A percentile compares a stretch with the other conserved stretches of the same genome.
phyloP scores from a whole-genome alignment of 2,113 vertebrate genomes.

The Gymnarchus niloticus region DNA sequence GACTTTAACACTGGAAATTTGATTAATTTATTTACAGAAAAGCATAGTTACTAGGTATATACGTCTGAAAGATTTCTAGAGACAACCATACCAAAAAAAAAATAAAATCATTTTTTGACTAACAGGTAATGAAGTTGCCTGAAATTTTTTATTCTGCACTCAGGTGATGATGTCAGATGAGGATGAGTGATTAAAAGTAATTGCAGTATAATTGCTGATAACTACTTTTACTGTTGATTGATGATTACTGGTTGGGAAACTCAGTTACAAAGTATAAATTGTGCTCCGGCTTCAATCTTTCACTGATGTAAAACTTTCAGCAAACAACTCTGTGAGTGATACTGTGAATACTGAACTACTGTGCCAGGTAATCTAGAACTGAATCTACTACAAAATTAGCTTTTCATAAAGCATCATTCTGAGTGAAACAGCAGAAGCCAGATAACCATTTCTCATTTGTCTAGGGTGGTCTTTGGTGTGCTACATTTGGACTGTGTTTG shows the following conservation, averaged over 20 bases:
- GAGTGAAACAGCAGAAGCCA: neutral
- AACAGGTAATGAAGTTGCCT: neutral
- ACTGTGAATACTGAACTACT: neutral
- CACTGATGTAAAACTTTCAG: neutral
- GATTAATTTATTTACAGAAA: neutral
- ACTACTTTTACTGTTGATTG: neutral
- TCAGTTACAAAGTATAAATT: neutral
- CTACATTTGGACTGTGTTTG: neutral
- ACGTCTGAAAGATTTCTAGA: neutral
- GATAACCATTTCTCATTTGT: neutral
- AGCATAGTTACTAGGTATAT: neutral
- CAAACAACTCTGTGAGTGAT: neutral
- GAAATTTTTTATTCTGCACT: neutral
- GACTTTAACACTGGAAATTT: neutral
- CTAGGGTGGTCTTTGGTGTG: neutral
- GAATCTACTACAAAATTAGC: neutral
- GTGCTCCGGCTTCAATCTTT: neutral
- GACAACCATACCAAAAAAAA: neutral
- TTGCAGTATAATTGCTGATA: constrained; percentile 7
- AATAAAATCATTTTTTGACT: neutral
- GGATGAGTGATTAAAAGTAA: constrained; percentile 9
- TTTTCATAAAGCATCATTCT: neutral
- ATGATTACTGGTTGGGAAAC: constrained; percentile 9
- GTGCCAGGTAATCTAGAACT: neutral
- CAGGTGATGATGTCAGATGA: neutral